Conservation (phyloP, 2,113 vertebrate genomes). For the Hymenochirus boettgeri region DNA sequence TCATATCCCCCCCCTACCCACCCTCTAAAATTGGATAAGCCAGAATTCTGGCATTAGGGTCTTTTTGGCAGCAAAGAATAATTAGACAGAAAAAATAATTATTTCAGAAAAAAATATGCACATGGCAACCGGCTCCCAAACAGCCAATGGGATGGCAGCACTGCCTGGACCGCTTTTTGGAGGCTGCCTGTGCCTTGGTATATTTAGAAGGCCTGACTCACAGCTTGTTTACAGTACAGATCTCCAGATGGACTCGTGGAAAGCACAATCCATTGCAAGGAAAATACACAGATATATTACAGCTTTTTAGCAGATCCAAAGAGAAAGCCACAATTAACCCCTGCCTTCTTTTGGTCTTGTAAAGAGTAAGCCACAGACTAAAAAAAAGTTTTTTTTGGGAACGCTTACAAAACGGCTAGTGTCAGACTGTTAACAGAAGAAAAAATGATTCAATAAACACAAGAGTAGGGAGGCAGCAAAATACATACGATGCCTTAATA, state of each 20-base stretch:
- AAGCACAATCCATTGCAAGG: constrained; percentile 39
- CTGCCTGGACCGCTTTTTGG: constrained; percentile 34
- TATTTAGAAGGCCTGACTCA: constrained; percentile 44
- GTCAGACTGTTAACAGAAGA: no score
- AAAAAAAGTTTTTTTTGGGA: no score
- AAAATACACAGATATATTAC: constrained; percentile 41
- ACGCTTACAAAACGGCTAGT: no score
- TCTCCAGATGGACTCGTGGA: constrained; percentile 43
- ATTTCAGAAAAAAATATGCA: constrained; percentile 14
- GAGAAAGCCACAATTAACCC: constrained; percentile 25
- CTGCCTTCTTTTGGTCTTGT: no score
- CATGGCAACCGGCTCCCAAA: constrained; percentile 22
- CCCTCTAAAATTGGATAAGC: neutral
- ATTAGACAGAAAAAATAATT: constrained; percentile 40
- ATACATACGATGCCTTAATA: no score
- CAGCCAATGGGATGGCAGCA: constrained; percentile 30
- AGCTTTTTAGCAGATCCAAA: constrained; percentile 34
- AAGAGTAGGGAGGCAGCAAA: no score
- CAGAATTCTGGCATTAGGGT: constrained; percentile 15
- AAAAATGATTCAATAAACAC: no score
- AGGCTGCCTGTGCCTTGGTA: constrained; percentile 26
- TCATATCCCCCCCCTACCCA: neutral
- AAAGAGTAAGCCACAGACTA: no score
- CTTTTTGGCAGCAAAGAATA: constrained; percentile 32
- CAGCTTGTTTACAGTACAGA: constrained; percentile 44